Conservation (phyloP, 2,797 vertebrate genomes). For the Pangasius sanitwongsei region DNA sequence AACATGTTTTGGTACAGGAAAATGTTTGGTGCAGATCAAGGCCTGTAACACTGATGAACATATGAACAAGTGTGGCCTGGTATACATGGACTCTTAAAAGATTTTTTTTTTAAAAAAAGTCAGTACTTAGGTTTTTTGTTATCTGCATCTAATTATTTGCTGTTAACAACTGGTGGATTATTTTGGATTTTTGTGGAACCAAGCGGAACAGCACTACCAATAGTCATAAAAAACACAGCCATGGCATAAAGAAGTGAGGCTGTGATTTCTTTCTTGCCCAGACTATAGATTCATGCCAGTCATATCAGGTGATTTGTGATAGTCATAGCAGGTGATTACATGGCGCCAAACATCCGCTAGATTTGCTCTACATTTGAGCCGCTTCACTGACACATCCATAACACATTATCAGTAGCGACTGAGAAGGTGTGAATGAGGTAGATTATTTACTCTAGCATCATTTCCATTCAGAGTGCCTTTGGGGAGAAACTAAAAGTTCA, state of each 20-base stretch:
- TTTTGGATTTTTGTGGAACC: neutral
- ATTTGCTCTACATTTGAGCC: neutral
- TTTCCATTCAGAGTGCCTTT: too few species aligned
- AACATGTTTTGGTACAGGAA: neutral
- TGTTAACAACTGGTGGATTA: neutral
- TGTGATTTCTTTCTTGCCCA: neutral
- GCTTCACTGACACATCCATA: too few species aligned
- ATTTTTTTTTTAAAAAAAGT: neutral
- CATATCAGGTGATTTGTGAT: neutral
- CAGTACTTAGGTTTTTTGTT: neutral
- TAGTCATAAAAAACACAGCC: neutral
- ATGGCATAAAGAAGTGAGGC: neutral
- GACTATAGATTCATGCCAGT: neutral
- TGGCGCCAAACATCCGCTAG: neutral
- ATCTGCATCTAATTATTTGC: neutral
- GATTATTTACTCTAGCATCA: too few species aligned
- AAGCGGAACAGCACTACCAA: neutral
- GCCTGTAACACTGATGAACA: neutral
- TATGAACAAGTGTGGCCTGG: neutral
- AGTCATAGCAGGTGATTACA: neutral
- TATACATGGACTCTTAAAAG: neutral
- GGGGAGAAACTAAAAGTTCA: too few species aligned
- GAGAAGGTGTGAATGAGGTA: too few species aligned
- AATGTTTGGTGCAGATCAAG: neutral
- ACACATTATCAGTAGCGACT: too few species aligned